Conservation (phyloP, 1,140 invertebrate species). For the Trichonephila clavipes region DNA sequence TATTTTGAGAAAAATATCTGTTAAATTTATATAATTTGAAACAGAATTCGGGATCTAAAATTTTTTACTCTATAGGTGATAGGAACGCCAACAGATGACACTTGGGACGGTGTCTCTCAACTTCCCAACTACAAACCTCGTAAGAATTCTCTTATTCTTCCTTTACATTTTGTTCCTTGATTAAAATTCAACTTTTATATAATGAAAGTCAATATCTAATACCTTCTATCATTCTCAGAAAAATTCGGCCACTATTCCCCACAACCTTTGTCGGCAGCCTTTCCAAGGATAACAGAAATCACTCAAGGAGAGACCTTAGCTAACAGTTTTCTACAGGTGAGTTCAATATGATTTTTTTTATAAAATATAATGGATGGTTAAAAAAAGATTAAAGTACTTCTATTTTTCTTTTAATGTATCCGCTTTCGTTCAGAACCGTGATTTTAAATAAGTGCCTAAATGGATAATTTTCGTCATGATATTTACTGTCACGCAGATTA, state of each 20-base stretch:
- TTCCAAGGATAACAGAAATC: slow-evolving; percentile 93
- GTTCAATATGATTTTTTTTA: no score
- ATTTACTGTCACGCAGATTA: no score
- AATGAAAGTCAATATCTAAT: not conserved
- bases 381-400: no score
- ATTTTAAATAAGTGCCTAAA: no score
- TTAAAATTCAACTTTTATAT: not conserved
- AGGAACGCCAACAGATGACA: slow-evolving; percentile 84
- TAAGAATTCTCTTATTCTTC: slow-evolving; percentile 55
- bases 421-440: no score
- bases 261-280: slow-evolving; percentile 90
- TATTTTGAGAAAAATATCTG: no score
- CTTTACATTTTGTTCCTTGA: not conserved
- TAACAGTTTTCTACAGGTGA: slow-evolving; percentile 87
- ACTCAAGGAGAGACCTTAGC: slow-evolving; percentile 93
- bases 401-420: no score
- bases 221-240: slow-evolving; percentile 82
- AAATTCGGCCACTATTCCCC: slow-evolving; percentile 88
- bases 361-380: no score
- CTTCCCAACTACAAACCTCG: slow-evolving; percentile 89
- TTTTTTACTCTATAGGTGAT: slow-evolving; percentile 80
- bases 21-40: no score
- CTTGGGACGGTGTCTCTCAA: slow-evolving; percentile 88
- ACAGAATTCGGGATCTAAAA: no score
- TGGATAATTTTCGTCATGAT: no score